Evolutionary conservation across 2,113 vertebrate species (phyloP).

Genomic region (Neoarius graeffei): DNA sequence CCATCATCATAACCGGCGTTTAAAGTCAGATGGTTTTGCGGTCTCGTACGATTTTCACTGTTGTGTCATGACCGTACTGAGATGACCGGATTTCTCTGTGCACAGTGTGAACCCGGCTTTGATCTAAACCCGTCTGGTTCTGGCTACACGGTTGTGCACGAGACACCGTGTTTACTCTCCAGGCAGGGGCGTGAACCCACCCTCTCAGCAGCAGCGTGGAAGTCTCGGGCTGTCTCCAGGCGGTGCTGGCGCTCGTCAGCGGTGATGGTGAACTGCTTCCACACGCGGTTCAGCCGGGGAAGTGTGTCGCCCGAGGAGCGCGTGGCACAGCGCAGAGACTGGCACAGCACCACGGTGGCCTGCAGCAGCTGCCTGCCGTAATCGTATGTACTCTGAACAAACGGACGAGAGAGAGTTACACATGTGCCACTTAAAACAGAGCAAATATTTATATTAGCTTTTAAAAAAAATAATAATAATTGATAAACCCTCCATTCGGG

Average conservation of each 20-base stretch:
- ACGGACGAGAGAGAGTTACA: neutral
- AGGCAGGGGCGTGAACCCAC: slow-evolving; percentile 61
- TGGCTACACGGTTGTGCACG: neutral
- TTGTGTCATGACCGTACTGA: neutral
- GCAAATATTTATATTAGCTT: neutral
- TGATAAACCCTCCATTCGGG: neutral
- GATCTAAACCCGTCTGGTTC: neutral
- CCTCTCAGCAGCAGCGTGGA: slow-evolving; percentile 89
- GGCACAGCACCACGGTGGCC: slow-evolving; percentile 94
- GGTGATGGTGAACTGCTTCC: slow-evolving; percentile 95
- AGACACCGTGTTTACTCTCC: too few relatives aligned
- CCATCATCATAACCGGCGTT: neutral
- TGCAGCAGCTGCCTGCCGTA: slow-evolving; percentile 96
- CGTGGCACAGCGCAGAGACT: slow-evolving; percentile 92
- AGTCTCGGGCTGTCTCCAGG: slow-evolving; percentile 86
- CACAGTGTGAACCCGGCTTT: neutral
- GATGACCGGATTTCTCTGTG: neutral
- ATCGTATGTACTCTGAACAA: slow-evolving; percentile 90
- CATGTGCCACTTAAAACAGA: too few relatives aligned
- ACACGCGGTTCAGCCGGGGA: slow-evolving; percentile 91
- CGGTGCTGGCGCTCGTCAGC: slow-evolving; percentile 90
- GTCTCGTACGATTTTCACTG: neutral
- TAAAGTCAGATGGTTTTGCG: neutral
- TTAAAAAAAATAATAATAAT: neutral
- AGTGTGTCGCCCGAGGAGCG: slow-evolving; percentile 94